Evolutionary conservation across 2,888 invertebrate species (phyloP), one percentile per base, ranked within the genome.

Genomic region (Apoda limacodes): DNA sequence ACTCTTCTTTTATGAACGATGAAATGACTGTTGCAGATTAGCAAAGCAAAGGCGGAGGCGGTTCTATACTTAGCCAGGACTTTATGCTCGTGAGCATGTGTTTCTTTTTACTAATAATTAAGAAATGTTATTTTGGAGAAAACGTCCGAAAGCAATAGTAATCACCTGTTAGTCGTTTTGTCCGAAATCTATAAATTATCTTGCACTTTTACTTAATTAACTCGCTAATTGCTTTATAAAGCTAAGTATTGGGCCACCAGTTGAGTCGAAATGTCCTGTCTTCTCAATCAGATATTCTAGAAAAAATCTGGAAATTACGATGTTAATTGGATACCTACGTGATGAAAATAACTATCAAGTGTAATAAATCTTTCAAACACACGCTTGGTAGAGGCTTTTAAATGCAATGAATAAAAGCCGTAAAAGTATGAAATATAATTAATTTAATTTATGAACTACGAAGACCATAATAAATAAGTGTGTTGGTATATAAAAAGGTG

Each of bases 171-270:
- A 22, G 9, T 22, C 22, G n/a, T 23, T 30, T 24, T 28, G 21
- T 25, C 30, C 23, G 35, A 27, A 31, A 29, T 13, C 13, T 27
- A 25, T 30, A 21, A 28, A 34, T 35, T 28, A 30, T 40, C 43
- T 48, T 56, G 61, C 61, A 60, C 59, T 48, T 48, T 49, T 46
- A 44, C 45, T 45, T 35, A 46, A 52, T 49, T 52, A 47, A 53
- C 42, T 46, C 48, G 55, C 57, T 53, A 30, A 47, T 36, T 33
- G 60, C 59, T 58, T 60, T 46, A 51, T 49, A 38, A 37, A 13
- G 12, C 22, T 13, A 12, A 33, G 22, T 41, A 37, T 40, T 37
- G 35, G 45, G 45, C 45, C 46, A 42, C 42, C 41, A 45, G 46
- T 51, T 46, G 53, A 50, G 49, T 48, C 45, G 46, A 45, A 46